These are phyloP conservation scores for Fulica atra DNA, from an alignment of 2,113 vertebrate genomes.

Conservation along the genomic window DNA sequence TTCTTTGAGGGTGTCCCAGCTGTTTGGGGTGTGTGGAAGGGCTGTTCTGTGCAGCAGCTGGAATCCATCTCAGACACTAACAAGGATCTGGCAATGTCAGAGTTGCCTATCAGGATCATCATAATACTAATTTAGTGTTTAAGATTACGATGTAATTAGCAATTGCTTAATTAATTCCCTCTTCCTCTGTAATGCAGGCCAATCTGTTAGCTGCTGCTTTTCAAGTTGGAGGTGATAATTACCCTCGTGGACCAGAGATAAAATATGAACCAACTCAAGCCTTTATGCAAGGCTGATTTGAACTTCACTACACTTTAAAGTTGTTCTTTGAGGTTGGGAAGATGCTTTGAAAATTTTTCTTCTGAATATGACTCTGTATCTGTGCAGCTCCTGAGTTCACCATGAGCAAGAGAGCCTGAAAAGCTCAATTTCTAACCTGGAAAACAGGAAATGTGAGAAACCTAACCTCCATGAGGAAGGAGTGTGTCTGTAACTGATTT, in stretches of 20 bases:
- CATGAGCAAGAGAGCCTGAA: not conserved
- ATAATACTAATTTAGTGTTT: conserved; percentile 62
- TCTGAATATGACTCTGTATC: not conserved
- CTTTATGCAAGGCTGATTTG: conserved; percentile 20
- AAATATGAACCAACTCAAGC: conserved; percentile 41
- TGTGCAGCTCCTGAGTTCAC: not conserved
- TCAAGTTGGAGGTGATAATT: conserved; percentile 61
- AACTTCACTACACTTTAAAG: conserved; percentile 13
- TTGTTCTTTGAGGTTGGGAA: conserved; percentile 34
- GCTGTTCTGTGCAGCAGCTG: not conserved
- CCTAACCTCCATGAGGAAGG: not conserved
- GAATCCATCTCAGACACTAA: not conserved
- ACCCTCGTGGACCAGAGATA: conserved; percentile 12
- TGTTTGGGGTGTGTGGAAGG: not conserved
- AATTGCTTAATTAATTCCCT: conserved; percentile 48
- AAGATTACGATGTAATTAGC: conserved; percentile 63
- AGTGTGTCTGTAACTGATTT: not conserved
- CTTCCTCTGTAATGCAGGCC: conserved; percentile 33
- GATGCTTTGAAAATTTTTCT: conserved; percentile 13
- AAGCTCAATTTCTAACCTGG: not conserved
- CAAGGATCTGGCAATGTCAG: conserved; percentile 55
- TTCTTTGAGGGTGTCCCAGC: not conserved
- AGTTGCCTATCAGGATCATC: conserved; percentile 58
- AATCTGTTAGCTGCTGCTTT: conserved; percentile 61
- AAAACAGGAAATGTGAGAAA: not conserved